Conservation (phyloP, 2,888 invertebrate genomes). For the Philaethria dido region DNA sequence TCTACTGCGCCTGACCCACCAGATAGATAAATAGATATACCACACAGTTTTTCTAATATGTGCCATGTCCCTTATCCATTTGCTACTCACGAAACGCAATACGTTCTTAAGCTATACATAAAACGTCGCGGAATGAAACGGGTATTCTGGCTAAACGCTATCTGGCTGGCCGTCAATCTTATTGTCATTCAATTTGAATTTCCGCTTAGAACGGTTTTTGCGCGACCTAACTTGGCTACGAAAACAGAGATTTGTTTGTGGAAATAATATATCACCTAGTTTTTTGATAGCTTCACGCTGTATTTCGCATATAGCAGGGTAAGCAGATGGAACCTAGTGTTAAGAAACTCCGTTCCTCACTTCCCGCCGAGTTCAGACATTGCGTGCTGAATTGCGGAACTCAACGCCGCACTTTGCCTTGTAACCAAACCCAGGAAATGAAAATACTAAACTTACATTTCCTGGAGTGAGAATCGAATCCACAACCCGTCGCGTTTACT, state of each 20-base stretch:
- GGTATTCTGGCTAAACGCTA: slow-evolving; percentile 57
- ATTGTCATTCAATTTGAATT: slow-evolving; percentile 82
- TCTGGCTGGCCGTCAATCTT: slow-evolving; percentile 78
- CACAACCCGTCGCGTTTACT: too few species aligned
- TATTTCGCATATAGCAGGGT: too few species aligned
- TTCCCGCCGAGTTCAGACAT: too few species aligned
- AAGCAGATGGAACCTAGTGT: too few species aligned
- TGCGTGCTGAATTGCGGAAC: too few species aligned
- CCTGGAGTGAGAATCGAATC: too few species aligned
- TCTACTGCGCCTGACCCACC: too few species aligned
- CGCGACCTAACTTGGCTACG: slow-evolving; percentile 52
- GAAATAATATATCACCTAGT: not conserved
- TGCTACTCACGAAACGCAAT: slow-evolving; percentile 54
- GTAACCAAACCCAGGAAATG: too few species aligned
- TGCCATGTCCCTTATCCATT: slow-evolving; percentile 2
- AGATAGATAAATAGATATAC: not conserved
- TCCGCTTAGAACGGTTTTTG: slow-evolving; percentile 72
- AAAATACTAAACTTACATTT: too few species aligned
- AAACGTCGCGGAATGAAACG: slow-evolving; percentile 70
- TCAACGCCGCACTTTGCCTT: too few species aligned
- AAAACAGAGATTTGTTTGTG: slow-evolving; percentile 45
- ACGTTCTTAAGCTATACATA: slow-evolving; percentile 61
- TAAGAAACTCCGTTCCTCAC: too few species aligned
- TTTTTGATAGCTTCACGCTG: not conserved
- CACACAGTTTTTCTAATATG: slow-evolving; percentile 1